Evolutionary conservation across 2,113 vertebrate genomes (phyloP).

Genomic region (Ia io): DNA sequence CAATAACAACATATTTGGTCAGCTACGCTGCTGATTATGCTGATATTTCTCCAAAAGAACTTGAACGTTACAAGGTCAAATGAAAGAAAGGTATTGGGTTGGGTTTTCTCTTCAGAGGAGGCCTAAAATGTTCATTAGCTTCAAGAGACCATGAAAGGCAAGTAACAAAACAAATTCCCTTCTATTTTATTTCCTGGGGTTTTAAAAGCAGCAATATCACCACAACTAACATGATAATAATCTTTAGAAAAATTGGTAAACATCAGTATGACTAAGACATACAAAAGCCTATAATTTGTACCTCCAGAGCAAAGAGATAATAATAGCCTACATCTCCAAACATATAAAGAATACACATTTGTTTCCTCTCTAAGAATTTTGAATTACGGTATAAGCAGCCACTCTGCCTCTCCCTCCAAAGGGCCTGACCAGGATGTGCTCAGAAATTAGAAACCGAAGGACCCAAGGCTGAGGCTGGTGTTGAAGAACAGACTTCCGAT

Average conservation of each 20-base stretch:
- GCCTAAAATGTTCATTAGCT: not conserved
- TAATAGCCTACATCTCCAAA: not conserved
- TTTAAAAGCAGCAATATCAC: constrained; percentile 3
- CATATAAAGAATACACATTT: not conserved
- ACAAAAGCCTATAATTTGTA: constrained; percentile 27
- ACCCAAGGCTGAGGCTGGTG: rapidly evolving
- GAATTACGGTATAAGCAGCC: not conserved
- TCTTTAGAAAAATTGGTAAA: constrained; percentile 27
- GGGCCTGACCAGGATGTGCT: not conserved
- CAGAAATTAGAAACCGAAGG: not conserved
- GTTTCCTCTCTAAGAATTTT: not conserved
- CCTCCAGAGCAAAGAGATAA: not conserved
- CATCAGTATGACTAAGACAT: constrained; percentile 14
- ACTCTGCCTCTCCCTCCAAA: not conserved
- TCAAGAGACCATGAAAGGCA: not conserved
- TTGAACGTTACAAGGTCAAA: not conserved
- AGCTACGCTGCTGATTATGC: not conserved
- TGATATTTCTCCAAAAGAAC: not conserved
- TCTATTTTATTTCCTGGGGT: not conserved
- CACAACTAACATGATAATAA: constrained; percentile 28
- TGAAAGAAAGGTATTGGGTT: not conserved
- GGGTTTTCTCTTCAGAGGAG: not conserved
- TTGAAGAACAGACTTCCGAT: rapidly evolving
- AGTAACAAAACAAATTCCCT: not conserved
- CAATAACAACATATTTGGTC: not conserved